A percentile compares a stretch with the other conserved stretches of the same genome.
These are phyloP conservation scores for Apomyelois bistriatella DNA, from an alignment of 2,888 invertebrate genomes.

Conservation along the genomic window DNA sequence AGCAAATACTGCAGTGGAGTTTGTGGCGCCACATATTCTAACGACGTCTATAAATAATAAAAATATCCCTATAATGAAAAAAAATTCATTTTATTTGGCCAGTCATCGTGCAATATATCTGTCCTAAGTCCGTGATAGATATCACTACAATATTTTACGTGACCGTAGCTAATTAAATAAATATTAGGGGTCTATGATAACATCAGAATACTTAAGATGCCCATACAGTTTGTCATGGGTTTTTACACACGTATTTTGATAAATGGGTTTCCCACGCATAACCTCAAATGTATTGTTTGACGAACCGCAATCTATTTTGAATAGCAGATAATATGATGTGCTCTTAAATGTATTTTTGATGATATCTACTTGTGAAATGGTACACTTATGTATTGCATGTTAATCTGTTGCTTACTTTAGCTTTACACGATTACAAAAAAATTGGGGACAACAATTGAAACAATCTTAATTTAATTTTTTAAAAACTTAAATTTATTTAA, in stretches of 20 bases:
- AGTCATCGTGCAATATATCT: not conserved
- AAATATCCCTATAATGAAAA: no score
- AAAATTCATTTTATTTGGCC: not conserved
- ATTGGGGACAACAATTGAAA: no score
- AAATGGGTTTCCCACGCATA: constrained; percentile 2
- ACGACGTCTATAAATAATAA: no score
- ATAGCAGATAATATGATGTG: constrained; percentile 2
- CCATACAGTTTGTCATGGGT: constrained; percentile 5
- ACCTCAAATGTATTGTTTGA: constrained; percentile 1
- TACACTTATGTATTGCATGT: not conserved
- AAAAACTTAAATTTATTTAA: no score
- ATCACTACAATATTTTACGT: constrained; percentile 3
- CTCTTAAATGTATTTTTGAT: constrained; percentile 8
- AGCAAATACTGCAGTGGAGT: no score
- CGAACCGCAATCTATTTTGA: constrained; percentile 2
- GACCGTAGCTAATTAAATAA: constrained; percentile 7
- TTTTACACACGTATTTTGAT: constrained; percentile 7
- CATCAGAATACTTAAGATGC: constrained; percentile 1
- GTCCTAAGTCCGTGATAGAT: not conserved
- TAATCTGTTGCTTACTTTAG: no score
- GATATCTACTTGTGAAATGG: constrained; percentile 4
- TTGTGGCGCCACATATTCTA: no score
- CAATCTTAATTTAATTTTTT: no score
- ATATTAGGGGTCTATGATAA: not conserved
- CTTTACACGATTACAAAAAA: not conserved